Evolutionary conservation across 1,140 invertebrate species (phyloP).

Genomic region (Lepidurus apus): DNA sequence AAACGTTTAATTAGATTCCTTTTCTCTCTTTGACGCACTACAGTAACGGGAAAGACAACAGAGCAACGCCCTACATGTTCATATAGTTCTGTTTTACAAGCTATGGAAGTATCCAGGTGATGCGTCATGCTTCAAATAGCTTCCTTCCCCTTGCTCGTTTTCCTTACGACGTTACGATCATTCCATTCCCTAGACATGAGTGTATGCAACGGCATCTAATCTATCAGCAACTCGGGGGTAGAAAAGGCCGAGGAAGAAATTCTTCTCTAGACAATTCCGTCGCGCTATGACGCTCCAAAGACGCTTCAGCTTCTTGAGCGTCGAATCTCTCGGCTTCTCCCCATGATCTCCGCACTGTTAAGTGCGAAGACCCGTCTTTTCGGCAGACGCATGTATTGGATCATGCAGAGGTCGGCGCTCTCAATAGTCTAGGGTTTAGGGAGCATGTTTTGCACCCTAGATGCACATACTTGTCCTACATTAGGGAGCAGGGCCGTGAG

Average conservation of each 20-base stretch:
- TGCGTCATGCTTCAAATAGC: background rate
- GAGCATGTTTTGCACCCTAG: background rate
- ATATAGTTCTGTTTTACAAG: background rate
- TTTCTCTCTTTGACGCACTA: background rate
- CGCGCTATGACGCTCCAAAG: too few relatives aligned
- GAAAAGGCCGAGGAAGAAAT: too few relatives aligned
- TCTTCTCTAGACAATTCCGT: too few relatives aligned
- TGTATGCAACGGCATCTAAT: too few relatives aligned
- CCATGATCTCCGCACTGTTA: too few relatives aligned
- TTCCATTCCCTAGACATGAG: background rate
- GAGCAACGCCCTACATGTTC: background rate
- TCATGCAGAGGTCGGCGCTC: too few relatives aligned
- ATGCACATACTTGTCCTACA: background rate
- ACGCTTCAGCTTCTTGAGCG: too few relatives aligned
- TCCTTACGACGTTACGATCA: background rate
- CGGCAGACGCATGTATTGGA: too few relatives aligned
- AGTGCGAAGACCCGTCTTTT: too few relatives aligned
- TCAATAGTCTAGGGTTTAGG: background rate
- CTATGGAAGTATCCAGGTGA: background rate
- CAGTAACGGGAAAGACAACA: background rate
- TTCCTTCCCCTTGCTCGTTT: background rate
- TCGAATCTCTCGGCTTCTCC: too few relatives aligned
- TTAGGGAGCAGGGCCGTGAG: background rate
- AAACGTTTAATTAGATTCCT: background rate
- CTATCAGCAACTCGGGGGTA: too few relatives aligned